These are phyloP conservation scores for Phyllotreta striolata DNA, from an alignment of 2,888 invertebrate genomes.

Conservation along the genomic window DNA sequence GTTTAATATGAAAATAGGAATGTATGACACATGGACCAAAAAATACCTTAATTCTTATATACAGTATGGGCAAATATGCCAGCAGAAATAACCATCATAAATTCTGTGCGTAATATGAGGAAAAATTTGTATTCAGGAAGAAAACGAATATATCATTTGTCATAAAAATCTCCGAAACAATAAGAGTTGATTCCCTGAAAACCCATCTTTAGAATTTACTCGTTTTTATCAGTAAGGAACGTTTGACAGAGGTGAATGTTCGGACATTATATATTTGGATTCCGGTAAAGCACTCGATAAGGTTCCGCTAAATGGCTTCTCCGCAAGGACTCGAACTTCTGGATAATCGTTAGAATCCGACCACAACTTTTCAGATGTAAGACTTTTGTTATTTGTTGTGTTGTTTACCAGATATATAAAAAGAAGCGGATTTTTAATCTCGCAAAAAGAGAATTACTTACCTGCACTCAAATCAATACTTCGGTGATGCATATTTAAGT, in stretches of 20 bases:
- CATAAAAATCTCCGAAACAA: conserved; percentile 11
- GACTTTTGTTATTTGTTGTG: conserved; percentile 8
- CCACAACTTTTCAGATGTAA: conserved; percentile 15
- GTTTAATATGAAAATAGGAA: conserved; percentile 6
- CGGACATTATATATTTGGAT: conserved; percentile 33
- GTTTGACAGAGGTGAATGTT: conserved; percentile 28
- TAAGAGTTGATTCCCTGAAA: conserved; percentile 9
- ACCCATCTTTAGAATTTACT: conserved; percentile 23
- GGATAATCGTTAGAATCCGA: conserved; percentile 18
- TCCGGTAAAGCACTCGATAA: conserved; percentile 31
- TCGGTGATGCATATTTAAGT: too few species aligned
- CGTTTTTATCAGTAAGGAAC: conserved; percentile 26
- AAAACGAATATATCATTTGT: conserved; percentile 11
- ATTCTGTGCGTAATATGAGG: too few species aligned
- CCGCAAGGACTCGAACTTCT: conserved; percentile 18
- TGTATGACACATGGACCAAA: too few species aligned
- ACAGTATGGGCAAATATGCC: too few species aligned
- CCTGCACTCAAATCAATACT: too few species aligned
- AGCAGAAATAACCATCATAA: too few species aligned
- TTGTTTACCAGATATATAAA: conserved; percentile 7
- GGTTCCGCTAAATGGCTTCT: conserved; percentile 30
- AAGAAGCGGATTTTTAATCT: conserved; percentile 1
- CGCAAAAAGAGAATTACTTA: background rate
- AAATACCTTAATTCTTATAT: too few species aligned
- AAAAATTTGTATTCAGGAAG: conserved; percentile 6